Evolutionary conservation across 2,888 invertebrate species (phyloP).

Genomic region (Malacosoma neustria): DNA sequence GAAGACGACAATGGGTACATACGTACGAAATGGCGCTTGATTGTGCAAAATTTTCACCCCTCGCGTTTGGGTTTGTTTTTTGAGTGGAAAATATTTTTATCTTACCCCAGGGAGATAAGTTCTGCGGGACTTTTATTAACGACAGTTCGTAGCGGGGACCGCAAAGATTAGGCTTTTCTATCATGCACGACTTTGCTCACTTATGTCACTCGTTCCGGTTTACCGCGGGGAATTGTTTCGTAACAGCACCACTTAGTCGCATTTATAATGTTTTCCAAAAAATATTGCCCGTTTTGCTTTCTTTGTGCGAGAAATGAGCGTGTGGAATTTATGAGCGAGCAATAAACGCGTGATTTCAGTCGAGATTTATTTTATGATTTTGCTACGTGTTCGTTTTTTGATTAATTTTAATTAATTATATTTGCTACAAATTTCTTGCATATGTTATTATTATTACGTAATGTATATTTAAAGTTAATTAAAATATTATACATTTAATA

Average conservation of each 20-base stretch:
- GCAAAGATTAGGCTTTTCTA: conserved; percentile 45
- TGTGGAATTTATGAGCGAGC: background rate
- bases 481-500: no score
- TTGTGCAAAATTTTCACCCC: conserved; percentile 28
- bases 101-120: conserved; percentile 48
- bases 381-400: background rate
- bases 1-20: conserved; percentile 2
- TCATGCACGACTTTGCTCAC: conserved; percentile 39
- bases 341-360: background rate
- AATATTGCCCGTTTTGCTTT: background rate
- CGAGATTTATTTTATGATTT: conserved; percentile 1
- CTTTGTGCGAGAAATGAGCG: background rate
- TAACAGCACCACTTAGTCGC: background rate
- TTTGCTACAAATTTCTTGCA: no score
- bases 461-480: no score
- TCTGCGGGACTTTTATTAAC: conserved; percentile 57
- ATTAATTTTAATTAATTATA: background rate
- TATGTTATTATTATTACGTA: no score
- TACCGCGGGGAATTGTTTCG: conserved; percentile 10
- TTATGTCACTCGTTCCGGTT: conserved; percentile 32
- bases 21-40: conserved; percentile 20
- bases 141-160: conserved; percentile 46
- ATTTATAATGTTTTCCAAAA: background rate
- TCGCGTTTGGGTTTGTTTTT: conserved; percentile 29
- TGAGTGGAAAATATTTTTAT: conserved; percentile 47